Base-by-base conservation (phyloP, 2,797 vertebrate genomes). In the Tragopan temminckii region DNA sequence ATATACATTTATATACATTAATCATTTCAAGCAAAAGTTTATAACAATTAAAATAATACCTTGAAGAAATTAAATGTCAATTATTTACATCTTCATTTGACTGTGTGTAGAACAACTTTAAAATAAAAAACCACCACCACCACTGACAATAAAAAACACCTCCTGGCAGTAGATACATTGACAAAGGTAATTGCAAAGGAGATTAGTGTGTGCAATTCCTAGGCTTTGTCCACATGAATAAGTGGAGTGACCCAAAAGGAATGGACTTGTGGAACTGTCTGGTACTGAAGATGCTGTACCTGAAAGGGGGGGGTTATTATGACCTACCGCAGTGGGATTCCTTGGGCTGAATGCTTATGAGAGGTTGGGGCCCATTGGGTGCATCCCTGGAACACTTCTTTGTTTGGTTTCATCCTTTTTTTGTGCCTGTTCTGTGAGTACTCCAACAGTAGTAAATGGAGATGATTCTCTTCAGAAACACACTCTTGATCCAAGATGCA, bases 1-100 rank as follows among this genome's bases (percentile, higher is more conserved):
- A 63, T 95, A 94, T 59, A 96, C 96, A 97, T 98, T 97, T 96
- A 92, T 96, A 88, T 29, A 85, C 96, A 96, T 96, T 96, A 95
- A 97, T 97, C 97, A 96, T 97, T 96, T 95, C 93, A 90, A 96
- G 90, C 67, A 69, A 96, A 97, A 95, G 87, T 94, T 87, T 96
- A 88, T 93, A 94, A 95, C 85, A 97, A 95, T 95, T 90, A 91
- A 95, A 96, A 92, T 92, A 86, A 89, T 86, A 81, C 77, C 53
- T 93, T 70, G 81, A 85, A 90, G 66, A 94, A 95, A 93, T 89
- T 85, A 89, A 93, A 82, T 87, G 90, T 74, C 83, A 78, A 15
- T 68, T 80, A 71, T 80, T 58, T 85, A 55, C 19, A 24, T 55
- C 53, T 90, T 92, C 70, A 17, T 85, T 80, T 78, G 11, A 14